Evolutionary conservation across 2,113 vertebrate genomes (phyloP).

Genomic region (chimpanzee (Pan troglodytes)): DNA sequence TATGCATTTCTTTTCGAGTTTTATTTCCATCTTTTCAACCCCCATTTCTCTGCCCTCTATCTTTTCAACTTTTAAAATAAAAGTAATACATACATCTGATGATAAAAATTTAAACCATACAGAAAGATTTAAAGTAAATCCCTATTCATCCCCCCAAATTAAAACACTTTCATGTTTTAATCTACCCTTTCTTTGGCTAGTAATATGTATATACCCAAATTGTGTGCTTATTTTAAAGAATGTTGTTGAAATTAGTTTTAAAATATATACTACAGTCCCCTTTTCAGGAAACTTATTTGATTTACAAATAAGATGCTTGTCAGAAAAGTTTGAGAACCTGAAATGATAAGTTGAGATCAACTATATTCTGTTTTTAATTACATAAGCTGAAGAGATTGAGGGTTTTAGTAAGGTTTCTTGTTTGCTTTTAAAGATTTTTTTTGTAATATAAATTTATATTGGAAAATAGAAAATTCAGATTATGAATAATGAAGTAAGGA

Average conservation of each 20-base stretch:
- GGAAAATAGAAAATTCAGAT: background rate
- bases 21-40: too few relatives aligned
- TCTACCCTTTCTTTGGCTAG: background rate
- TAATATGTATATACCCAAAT: background rate
- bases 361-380: background rate
- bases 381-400: background rate
- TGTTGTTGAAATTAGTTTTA: conserved; percentile 7
- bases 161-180: background rate
- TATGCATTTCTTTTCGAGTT: background rate
- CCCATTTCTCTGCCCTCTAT: background rate
- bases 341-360: background rate
- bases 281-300: background rate
- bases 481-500: background rate
- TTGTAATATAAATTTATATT: background rate
- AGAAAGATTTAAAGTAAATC: background rate
- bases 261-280: background rate
- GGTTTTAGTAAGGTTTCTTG: background rate
- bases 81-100: background rate
- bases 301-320: background rate
- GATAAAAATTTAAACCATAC: background rate
- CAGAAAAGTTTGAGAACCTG: background rate
- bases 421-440: conserved; percentile 28
- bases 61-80: background rate
- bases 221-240: background rate
- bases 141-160: background rate